Base-by-base conservation (phyloP, 2,888 invertebrate species). In the Diadegma fenestrale region DNA sequence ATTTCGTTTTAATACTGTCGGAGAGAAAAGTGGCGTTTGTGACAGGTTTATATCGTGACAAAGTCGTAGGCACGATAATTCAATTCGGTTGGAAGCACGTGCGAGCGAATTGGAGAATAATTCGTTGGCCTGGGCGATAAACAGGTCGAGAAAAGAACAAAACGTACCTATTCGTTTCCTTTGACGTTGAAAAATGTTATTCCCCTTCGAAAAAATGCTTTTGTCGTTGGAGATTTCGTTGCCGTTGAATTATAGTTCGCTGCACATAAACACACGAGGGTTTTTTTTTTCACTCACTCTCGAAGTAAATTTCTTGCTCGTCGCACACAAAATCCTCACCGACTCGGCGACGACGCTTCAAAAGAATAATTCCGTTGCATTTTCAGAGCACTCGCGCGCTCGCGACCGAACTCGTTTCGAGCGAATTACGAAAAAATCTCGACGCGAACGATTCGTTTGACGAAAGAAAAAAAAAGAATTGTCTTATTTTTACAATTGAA, bases 291-390 rank as follows among this genome's bases (percentile, higher is more conserved):
- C 37, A 64, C 30, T 45, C 43, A 33, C 37, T 33, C 17, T 0
- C 66, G 63, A 51, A 22, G 19, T 5, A 30, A 58, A 54, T 54
- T 58, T 58, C 14, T 58, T 58, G 26, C 2, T 58, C 5, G 26
- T 22, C 22, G 33, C 22, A 26, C 63, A 26, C 63, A 26, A n/a
- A 33, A 69, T 48, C 33, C 82, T 85, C 71, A 85, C 58, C 82
- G 82, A 79, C 54, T 85, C 63, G 30, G 75, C 64, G 66, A 75
- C 78, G 79, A 75, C 78, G 79, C 79, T 75, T 80, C 71, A 66
- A 71, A 64, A 66, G 71, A 82, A 79, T 54, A 54, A 54, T 85
- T 43, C 82, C 80, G 85, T 82, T 82, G 85, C 85, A 85, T 85
- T 80, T 85, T 85, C 51, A 66, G 43, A 73, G 41, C 69, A 64